Percentiles rank a stretch among this genome's conserved stretches.
These are phyloP conservation scores for Orthosia cruda DNA, from an alignment of 2,888 invertebrate species.

Conservation along the genomic window DNA sequence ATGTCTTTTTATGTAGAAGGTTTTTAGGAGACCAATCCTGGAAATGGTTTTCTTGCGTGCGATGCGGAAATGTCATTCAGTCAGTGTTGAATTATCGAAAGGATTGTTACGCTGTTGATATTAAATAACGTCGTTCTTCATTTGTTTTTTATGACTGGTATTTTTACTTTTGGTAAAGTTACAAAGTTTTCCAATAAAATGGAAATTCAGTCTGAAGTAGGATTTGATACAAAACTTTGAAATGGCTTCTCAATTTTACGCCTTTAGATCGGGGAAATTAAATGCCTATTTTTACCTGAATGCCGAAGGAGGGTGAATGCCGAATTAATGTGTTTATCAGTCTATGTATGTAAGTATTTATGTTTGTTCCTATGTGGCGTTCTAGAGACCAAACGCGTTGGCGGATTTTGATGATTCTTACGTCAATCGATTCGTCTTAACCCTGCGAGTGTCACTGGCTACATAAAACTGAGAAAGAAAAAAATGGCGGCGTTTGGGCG, in stretches of 20 bases:
- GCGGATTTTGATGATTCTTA: too few relatives aligned
- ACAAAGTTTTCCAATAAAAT: too few relatives aligned
- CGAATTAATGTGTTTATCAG: too few relatives aligned
- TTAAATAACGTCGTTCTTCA: slow-evolving; percentile 6
- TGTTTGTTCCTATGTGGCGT: too few relatives aligned
- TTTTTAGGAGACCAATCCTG: slow-evolving; percentile 8
- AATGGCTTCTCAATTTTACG: neutral
- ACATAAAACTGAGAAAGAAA: too few relatives aligned
- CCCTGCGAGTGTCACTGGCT: too few relatives aligned
- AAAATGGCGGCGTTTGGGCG: too few relatives aligned
- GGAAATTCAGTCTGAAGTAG: neutral
- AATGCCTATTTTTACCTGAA: too few relatives aligned
- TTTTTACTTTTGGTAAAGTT: neutral
- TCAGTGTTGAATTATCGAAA: slow-evolving; percentile 34
- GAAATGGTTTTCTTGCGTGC: slow-evolving; percentile 28
- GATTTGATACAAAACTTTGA: neutral
- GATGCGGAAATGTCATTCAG: neutral
- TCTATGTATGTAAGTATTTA: too few relatives aligned
- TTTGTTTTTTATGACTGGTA: slow-evolving; percentile 10
- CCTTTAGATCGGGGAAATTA: neutral
- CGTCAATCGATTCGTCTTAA: too few relatives aligned
- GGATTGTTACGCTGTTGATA: slow-evolving; percentile 22
- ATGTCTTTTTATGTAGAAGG: slow-evolving; percentile 17
- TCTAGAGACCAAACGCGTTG: too few relatives aligned
- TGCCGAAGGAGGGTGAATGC: too few relatives aligned